Percentiles rank a stretch among this genome's conserved stretches.
Evolutionary conservation across 2,113 vertebrate species (phyloP).

Genomic region (Tragulus kanchil): DNA sequence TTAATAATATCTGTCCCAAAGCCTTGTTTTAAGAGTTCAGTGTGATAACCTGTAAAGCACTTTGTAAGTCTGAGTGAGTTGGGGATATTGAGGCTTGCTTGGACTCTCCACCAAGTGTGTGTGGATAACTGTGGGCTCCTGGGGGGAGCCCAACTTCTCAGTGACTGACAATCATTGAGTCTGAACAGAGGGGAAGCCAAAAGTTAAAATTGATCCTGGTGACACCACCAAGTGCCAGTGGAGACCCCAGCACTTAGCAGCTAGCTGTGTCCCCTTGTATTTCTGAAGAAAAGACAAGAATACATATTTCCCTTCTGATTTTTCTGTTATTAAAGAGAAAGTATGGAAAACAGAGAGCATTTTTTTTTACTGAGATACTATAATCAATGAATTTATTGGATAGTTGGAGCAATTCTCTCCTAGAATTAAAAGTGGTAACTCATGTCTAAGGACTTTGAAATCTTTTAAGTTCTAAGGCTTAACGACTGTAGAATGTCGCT

Average conservation of each 20-base stretch:
- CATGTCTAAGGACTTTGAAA: not conserved
- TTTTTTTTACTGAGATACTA: conserved; percentile 15
- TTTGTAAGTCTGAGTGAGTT: not conserved
- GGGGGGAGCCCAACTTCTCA: not conserved
- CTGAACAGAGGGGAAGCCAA: not conserved
- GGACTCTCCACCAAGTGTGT: not conserved
- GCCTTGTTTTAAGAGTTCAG: not conserved
- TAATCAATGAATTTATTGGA: not conserved
- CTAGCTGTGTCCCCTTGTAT: not conserved
- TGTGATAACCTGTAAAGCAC: not conserved
- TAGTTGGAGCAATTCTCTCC: conserved; percentile 16
- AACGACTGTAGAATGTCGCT: not conserved
- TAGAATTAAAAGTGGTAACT: conserved; percentile 2
- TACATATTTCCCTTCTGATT: not conserved
- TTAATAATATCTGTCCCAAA: not conserved
- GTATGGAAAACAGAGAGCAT: not conserved
- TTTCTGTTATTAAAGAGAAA: conserved; percentile 39
- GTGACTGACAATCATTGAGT: not conserved
- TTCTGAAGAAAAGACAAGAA: not conserved
- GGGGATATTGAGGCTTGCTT: conserved; percentile 18
- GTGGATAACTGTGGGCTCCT: not conserved
- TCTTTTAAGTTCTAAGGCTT: not conserved
- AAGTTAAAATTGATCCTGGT: not conserved
- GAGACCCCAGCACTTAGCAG: not conserved
- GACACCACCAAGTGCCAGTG: not conserved